Evolutionary conservation across 2,113 vertebrate species (phyloP).

Genomic region (Menura novaehollandiae): DNA sequence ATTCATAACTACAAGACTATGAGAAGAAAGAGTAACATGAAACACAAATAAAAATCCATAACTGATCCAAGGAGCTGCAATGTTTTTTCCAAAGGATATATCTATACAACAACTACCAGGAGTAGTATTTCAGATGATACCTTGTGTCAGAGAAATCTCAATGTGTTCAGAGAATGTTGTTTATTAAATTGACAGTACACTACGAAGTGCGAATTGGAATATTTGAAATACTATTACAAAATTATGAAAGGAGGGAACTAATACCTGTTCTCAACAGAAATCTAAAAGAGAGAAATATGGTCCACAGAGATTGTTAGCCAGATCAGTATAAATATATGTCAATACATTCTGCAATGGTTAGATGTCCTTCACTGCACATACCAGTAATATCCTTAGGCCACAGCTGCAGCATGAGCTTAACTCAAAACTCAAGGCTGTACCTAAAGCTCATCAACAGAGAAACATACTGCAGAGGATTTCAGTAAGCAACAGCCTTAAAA

Average conservation of each 20-base stretch:
- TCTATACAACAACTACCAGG: neutral
- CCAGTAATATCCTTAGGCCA: neutral
- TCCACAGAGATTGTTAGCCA: neutral
- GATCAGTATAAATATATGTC: neutral
- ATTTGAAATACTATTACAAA: neutral
- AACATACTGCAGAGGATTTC: neutral
- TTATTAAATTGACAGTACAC: neutral
- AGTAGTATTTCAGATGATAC: neutral
- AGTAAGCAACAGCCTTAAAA: neutral
- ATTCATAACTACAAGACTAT: neutral
- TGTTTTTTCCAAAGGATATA: neutral
- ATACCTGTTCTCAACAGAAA: neutral
- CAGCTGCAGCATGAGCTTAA: neutral
- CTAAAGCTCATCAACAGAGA: constrained; percentile 18
- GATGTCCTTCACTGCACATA: neutral
- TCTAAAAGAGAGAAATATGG: neutral
- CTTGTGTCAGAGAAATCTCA: neutral
- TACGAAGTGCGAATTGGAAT: neutral
- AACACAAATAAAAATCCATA: neutral
- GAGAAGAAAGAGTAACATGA: neutral
- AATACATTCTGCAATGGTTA: neutral
- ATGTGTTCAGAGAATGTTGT: neutral
- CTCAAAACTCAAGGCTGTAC: neutral
- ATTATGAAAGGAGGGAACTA: neutral
- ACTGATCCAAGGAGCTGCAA: neutral